Evolutionary conservation across 2,888 invertebrate species (phyloP), one percentile per base, ranked within the genome.

Genomic region (Hypselothyrea guttata): DNA sequence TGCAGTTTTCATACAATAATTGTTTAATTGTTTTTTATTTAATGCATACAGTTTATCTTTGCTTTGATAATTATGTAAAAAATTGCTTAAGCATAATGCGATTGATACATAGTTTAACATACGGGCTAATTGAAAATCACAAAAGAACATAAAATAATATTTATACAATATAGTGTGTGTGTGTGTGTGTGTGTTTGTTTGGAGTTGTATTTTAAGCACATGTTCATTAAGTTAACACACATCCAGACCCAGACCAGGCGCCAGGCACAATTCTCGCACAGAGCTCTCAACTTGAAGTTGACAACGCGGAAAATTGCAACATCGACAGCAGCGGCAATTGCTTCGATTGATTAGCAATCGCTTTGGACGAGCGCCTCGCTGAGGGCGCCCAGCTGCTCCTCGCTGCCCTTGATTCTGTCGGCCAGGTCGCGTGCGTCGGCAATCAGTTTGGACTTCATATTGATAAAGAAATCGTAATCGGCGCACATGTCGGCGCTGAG

Each of bases 371-470:
- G 83, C 56, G 88, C 88, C 73, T 90, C 90, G 60, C 87, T 88
- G 59, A 96, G 91, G 49, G 95, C 95, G 69, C 91, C 90, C 76
- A 95, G 91, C 90, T 96, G 95, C 89, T 96, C 95, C 88, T 95
- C 94, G 54, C 95, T 94, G 66, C 95, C 91, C 86, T 95, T 94
- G 70, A 96, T 94, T 90, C 95, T 95, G 89, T 96, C 95, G 76
- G 94, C 93, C 71, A 96, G 93, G 87, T 96, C 96, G 76, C 95
- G 92, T 56, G 94, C 92, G 88, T 96, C 95, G 88, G 96, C 94
- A 79, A 95, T 94, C 68, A 96, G 91, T 90, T 95, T 95, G 28
- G 95, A 94, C 90, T 96, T 96, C 94, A 95, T 96, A 88, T 94
- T 94, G 78, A 96, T 94, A 90, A 95, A 96, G 87, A 95, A 95